A percentile compares a stretch with the other conserved stretches of the same genome.
phyloP scores from a whole-genome alignment of 1,140 invertebrate genomes.

The Panagrolaimus sp. region DNA sequence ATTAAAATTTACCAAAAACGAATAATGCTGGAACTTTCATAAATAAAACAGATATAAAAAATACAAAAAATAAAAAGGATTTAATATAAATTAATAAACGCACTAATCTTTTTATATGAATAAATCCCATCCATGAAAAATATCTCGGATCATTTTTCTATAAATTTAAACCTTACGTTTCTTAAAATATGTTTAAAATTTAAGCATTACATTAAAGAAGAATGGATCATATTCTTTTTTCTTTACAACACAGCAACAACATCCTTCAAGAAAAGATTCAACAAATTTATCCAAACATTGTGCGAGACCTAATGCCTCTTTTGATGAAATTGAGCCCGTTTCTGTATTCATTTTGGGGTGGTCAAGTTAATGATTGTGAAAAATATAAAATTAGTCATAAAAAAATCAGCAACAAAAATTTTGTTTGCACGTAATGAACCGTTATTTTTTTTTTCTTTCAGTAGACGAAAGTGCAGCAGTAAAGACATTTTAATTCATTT shows the following conservation, averaged over 20 bases:
- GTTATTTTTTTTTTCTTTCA: too few relatives aligned
- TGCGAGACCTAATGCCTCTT: neutral
- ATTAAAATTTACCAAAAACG: neutral
- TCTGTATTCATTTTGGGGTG: neutral
- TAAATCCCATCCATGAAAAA: constrained; percentile 12
- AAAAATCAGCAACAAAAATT: too few relatives aligned
- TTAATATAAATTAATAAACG: neutral
- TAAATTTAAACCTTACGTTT: too few relatives aligned
- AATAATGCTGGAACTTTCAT: constrained; percentile 14
- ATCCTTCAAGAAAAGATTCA: neutral
- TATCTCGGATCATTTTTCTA: constrained; percentile 12
- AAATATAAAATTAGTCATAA: too few relatives aligned
- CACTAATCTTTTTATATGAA: neutral
- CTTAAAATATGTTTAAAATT: too few relatives aligned
- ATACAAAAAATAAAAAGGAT: constrained; percentile 17
- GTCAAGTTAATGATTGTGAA: too few relatives aligned
- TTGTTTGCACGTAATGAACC: too few relatives aligned
- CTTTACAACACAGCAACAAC: constrained; percentile 10
- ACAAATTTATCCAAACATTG: constrained; percentile 4
- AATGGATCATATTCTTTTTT: constrained; percentile 10
- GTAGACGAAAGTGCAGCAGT: too few relatives aligned
- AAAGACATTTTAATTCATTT: too few relatives aligned
- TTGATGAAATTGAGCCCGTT: constrained; percentile 1
- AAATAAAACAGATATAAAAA: constrained; percentile 12
- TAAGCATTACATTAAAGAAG: neutral